Base-by-base conservation (phyloP, 1,140 invertebrate species). In the Pollicipes pollicipes region DNA sequence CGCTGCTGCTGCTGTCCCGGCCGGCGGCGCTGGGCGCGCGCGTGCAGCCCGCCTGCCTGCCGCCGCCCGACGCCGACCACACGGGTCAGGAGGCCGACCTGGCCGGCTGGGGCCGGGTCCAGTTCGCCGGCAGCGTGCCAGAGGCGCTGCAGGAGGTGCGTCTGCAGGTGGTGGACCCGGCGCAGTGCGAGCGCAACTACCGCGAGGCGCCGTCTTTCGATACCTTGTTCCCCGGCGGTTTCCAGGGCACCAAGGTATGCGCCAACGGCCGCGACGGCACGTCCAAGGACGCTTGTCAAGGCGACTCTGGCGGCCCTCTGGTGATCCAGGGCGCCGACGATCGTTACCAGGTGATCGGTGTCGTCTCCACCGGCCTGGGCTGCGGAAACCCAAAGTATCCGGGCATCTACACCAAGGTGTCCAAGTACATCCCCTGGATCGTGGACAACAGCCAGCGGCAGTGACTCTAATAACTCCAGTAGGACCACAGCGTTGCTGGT, bases 361-460 rank as follows among this genome's bases (percentile, higher is more conserved):
- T 89, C n/a, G 85, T 88, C 0, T 89, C 88, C 1, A 89, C 85
- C 83, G 89, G 89, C 4, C 81, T 83, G 74, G 85, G 84, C 0
- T 88, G 86, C 74, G 86, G 82, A 4, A 75, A 80, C 72, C 80
- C 83, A 0, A 80, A 79, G 17, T 81, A 80, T 73, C 85, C 86
- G 10, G 85, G 85, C 35, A 83, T 87, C 21, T 87, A 87, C 76
- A 82, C 84, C 0, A 83, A 84, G 71, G 81, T 87, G 30, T 77
- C 81, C 26, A 74, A 81, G 72, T 82, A 82, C 26, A 76, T 79
- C 26, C 74, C 75, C 32, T 83, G 80, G 79, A 75, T 83, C 24
- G 10, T 58, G 45, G 45, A 58, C 2, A 58, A 58, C 24, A 58
- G 45, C 21, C 13, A 58, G 45, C n/a, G n/a, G n/a, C n/a, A n/a